Conservation (phyloP, 2,888 invertebrate species). For the Pristionchus maxplancki region DNA sequence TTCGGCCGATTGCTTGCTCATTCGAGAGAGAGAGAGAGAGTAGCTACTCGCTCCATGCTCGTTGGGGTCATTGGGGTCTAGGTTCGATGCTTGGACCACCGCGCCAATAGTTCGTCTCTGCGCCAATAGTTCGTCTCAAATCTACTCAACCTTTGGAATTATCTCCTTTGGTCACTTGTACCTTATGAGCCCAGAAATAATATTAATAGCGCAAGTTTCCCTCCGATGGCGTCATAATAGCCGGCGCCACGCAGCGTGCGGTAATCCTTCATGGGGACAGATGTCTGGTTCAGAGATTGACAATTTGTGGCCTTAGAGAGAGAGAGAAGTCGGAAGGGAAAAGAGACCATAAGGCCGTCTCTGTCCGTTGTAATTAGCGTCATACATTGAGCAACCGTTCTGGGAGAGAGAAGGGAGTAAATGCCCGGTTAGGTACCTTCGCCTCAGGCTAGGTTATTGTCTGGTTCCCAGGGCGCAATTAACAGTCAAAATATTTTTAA, state of each 20-base stretch:
- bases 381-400: conserved; percentile 35
- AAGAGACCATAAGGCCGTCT: conserved; percentile 38
- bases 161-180: too few relatives aligned
- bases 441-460: neutral
- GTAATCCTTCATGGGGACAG: conserved; percentile 17
- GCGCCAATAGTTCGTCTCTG: too few relatives aligned
- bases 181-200: too few relatives aligned
- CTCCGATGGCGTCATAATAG: neutral
- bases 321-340: conserved; percentile 22
- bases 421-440: neutral
- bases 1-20: conserved; percentile 35
- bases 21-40: neutral
- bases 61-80: neutral
- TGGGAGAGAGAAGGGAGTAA: neutral
- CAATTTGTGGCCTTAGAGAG: neutral
- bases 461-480: too few relatives aligned
- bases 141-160: too few relatives aligned
- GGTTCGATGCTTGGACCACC: neutral
- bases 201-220: neutral
- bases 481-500: too few relatives aligned
- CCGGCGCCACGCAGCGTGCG: neutral
- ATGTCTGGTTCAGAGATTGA: conserved; percentile 1
- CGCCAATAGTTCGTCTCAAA: too few relatives aligned
- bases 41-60: neutral
- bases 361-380: conserved; percentile 34